Evolutionary conservation across 1,140 invertebrate species (phyloP).

Genomic region (Heliconius melpomene): DNA sequence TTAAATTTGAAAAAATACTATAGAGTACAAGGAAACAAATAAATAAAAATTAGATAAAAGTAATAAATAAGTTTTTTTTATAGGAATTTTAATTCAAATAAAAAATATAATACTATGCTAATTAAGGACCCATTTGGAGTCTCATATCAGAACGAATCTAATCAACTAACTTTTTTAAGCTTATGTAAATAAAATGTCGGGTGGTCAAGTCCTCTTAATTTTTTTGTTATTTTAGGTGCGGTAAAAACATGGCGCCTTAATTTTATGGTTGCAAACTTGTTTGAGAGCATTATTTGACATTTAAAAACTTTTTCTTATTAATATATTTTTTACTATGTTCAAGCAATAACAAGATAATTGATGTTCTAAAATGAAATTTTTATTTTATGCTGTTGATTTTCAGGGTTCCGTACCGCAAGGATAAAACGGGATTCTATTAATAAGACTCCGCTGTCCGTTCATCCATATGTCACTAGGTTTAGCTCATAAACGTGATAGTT

Average conservation of each 20-base stretch:
- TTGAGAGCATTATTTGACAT: constrained; percentile 16
- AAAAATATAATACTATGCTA: neutral
- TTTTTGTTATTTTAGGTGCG: constrained; percentile 13
- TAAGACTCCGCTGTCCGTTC: too few relatives aligned
- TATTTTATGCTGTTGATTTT: neutral
- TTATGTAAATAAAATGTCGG: constrained; percentile 2
- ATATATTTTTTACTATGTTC: neutral
- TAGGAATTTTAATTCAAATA: neutral
- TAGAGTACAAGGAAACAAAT: too few relatives aligned
- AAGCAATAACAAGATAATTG: neutral
- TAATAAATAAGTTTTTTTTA: neutral
- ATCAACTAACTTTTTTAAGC: neutral
- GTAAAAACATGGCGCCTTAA: constrained; percentile 22
- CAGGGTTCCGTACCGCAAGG: too few relatives aligned
- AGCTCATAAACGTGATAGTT: too few relatives aligned
- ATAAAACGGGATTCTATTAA: too few relatives aligned
- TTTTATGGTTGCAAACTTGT: constrained; percentile 17
- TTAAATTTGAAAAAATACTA: too few relatives aligned
- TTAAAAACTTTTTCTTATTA: constrained; percentile 1
- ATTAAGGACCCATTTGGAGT: neutral
- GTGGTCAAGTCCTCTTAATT: neutral
- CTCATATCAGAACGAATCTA: neutral
- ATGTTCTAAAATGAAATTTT: neutral
- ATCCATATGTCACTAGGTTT: too few relatives aligned
- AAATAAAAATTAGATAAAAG: neutral